A percentile compares a stretch with the other conserved stretches of the same genome.
phyloP scores from a whole-genome alignment of 2,888 invertebrate genomes.

The Noctua pronuba region DNA sequence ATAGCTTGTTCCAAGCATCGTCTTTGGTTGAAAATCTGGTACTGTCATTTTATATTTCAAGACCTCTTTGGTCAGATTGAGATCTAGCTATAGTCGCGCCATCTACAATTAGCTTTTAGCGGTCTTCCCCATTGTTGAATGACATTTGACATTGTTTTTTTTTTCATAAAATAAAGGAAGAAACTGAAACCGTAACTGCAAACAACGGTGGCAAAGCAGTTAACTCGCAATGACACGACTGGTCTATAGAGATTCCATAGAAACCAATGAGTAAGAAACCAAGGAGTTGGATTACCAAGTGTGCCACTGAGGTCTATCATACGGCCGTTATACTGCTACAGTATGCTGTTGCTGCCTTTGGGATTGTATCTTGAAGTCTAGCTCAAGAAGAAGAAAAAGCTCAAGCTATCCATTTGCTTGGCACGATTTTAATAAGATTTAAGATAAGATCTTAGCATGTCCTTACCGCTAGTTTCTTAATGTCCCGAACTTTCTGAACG shows the following conservation, averaged over 20 bases:
- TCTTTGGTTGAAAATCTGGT: not conserved
- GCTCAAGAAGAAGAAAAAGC: no score
- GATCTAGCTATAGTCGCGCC: not conserved
- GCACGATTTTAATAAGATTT: not conserved
- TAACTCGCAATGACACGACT: not conserved
- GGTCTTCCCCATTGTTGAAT: not conserved
- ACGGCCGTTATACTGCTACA: not conserved
- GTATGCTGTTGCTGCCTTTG: not conserved
- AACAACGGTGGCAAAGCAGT: not conserved
- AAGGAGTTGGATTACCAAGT: not conserved
- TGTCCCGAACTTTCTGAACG: slow-evolving; percentile 87
- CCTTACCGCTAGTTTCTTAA: slow-evolving; percentile 77
- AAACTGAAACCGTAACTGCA: not conserved
- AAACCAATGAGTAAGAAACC: not conserved
- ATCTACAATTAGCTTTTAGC: not conserved
- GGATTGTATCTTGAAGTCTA: not conserved
- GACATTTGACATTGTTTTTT: not conserved
- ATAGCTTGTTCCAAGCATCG: not conserved
- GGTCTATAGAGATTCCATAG: not conserved
- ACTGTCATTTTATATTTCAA: not conserved
- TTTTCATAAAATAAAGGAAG: not conserved
- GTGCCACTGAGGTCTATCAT: not conserved
- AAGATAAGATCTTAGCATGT: not conserved
- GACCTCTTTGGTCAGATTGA: not conserved
- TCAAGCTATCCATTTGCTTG: not conserved